phyloP scores from a whole-genome alignment of 2,888 invertebrate genomes.

The Catocala fraxini region DNA sequence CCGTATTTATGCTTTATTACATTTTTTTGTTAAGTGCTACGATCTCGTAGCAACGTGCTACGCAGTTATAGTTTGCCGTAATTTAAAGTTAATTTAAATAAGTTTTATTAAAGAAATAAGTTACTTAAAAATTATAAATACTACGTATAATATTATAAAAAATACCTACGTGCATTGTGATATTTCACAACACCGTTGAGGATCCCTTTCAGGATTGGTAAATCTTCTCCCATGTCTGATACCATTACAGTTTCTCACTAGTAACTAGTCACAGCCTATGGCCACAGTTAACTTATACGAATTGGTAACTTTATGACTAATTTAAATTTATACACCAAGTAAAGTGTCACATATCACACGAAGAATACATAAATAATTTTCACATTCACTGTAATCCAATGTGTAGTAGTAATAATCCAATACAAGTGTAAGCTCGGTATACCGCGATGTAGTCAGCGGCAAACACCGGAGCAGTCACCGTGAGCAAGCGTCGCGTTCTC shows the following conservation, averaged over 20 bases:
- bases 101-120: neutral
- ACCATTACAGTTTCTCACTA: slow-evolving; percentile 83
- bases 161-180: slow-evolving; percentile 97
- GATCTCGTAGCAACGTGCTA: slow-evolving; percentile 16
- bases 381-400: slow-evolving; percentile 84
- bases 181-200: slow-evolving; percentile 96
- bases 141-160: slow-evolving; percentile 18
- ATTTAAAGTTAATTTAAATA: neutral
- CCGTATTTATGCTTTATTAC: too few relatives aligned
- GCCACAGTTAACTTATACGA: slow-evolving; percentile 77
- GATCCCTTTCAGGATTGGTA: slow-evolving; percentile 96
- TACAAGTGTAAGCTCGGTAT: slow-evolving; percentile 60
- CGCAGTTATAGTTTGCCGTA: neutral
- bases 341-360: slow-evolving; percentile 75
- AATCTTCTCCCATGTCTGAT: slow-evolving; percentile 94
- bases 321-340: slow-evolving; percentile 62
- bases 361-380: slow-evolving; percentile 54
- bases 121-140: neutral
- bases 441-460: slow-evolving; percentile 67
- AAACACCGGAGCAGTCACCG: slow-evolving; percentile 64
- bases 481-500: slow-evolving; percentile 76
- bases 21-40: slow-evolving; percentile 12
- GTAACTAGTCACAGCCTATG: slow-evolving; percentile 83
- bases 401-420: slow-evolving; percentile 70
- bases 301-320: slow-evolving; percentile 80